Evolutionary conservation across 2,888 invertebrate species (phyloP).

Genomic region (Dexiosoma caninum): DNA sequence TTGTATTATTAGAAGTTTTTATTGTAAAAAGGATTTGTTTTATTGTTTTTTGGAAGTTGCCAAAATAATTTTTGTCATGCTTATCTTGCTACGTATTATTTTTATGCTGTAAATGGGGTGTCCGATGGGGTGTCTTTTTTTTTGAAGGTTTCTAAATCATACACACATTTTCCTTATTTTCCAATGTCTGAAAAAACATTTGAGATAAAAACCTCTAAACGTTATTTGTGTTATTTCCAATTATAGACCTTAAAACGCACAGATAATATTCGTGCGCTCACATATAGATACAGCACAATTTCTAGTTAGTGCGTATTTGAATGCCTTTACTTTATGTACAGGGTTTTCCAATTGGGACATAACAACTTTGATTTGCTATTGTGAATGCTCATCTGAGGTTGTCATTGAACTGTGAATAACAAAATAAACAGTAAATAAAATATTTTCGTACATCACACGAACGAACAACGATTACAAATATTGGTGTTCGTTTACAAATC

Average conservation of each 20-base stretch:
- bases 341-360: too few relatives aligned
- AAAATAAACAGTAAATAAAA: too few relatives aligned
- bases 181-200: neutral
- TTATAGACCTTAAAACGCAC: too few relatives aligned
- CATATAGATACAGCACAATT: neutral
- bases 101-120: neutral
- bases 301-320: neutral
- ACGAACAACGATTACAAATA: too few relatives aligned
- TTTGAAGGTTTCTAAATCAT: neutral
- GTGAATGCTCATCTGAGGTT: too few relatives aligned
- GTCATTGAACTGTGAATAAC: too few relatives aligned
- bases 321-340: neutral
- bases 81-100: slow-evolving; percentile 11
- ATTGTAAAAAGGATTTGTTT: neutral
- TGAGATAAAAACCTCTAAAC: neutral
- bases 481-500: too few relatives aligned
- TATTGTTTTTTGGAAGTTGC: neutral
- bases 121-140: neutral
- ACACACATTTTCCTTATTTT: too few relatives aligned
- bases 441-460: too few relatives aligned
- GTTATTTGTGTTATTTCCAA: neutral
- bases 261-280: neutral
- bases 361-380: too few relatives aligned
- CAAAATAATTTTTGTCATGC: slow-evolving; percentile 41
- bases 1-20: neutral